Percentiles rank a stretch among this genome's conserved stretches.
Evolutionary conservation across 1,140 invertebrate genomes (phyloP).

Genomic region (Halyomorpha halys): DNA sequence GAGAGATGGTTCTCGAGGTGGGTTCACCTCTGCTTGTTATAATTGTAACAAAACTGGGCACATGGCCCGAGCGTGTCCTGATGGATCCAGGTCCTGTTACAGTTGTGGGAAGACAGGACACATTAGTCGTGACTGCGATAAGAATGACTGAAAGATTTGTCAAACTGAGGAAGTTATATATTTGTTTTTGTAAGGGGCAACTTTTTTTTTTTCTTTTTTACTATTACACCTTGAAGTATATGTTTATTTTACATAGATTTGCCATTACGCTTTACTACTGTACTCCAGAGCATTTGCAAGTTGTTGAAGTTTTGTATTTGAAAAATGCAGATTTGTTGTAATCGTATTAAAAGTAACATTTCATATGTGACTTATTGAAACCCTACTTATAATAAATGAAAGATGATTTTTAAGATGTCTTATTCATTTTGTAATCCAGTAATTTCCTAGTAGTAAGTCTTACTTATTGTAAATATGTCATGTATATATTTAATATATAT

Average conservation of each 20-base stretch:
- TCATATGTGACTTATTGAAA: conserved; percentile 15
- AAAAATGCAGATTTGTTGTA: conserved; percentile 19
- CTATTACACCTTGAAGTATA: conserved; percentile 20
- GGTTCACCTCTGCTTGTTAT: conserved; percentile 58
- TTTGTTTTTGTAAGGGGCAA: conserved; percentile 18
- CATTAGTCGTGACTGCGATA: conserved; percentile 79
- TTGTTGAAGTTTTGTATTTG: conserved; percentile 14
- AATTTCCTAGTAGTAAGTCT: conserved; percentile 15
- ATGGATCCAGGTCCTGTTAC: conserved; percentile 72
- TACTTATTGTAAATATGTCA: conserved; percentile 6
- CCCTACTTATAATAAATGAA: conserved; percentile 16
- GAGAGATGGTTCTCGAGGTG: conserved; percentile 40
- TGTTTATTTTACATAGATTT: conserved; percentile 16
- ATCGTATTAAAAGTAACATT: conserved; percentile 15
- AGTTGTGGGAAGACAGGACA: conserved; percentile 80
- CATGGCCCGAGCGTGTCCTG: conserved; percentile 78
- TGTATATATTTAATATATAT: conserved; percentile 8
- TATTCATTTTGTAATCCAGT: conserved; percentile 18
- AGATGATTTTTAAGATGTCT: conserved; percentile 19
- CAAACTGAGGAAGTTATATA: conserved; percentile 11
- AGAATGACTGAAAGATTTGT: conserved; percentile 34
- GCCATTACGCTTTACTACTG: conserved; percentile 19
- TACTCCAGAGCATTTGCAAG: conserved; percentile 14
- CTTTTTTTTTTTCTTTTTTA: conserved; percentile 15
- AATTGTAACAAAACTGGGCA: conserved; percentile 82